A percentile compares a stretch with the other conserved stretches of the same genome.
Conservation (phyloP, 1,140 invertebrate genomes). For the Drosophila nebulosa region DNA sequence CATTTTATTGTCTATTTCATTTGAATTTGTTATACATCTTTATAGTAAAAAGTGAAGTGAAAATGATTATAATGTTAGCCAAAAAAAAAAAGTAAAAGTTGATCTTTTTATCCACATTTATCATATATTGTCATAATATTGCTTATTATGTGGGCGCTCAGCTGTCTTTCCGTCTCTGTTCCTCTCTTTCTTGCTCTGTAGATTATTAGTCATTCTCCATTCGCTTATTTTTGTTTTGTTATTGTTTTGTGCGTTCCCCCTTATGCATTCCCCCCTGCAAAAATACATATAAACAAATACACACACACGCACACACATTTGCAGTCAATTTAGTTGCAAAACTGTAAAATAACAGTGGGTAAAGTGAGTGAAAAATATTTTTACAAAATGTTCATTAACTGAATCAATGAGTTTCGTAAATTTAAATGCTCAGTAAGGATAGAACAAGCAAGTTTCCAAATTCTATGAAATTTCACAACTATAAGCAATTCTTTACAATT, state of each 20-base stretch:
- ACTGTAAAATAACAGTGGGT: not conserved
- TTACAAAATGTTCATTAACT: no score
- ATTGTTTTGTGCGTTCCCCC: constrained; percentile 36
- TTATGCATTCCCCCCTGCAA: constrained; percentile 11
- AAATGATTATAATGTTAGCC: constrained; percentile 41
- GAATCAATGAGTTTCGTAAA: not conserved
- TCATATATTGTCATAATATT: constrained; percentile 43
- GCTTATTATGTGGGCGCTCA: constrained; percentile 5
- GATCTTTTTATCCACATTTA: constrained; percentile 30
- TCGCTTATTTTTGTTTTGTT: constrained; percentile 24
- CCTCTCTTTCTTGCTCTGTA: constrained; percentile 10
- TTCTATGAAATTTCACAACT: no score
- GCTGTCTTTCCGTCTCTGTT: not conserved
- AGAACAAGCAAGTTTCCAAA: no score
- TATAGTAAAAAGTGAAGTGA: constrained; percentile 45
- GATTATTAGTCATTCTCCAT: constrained; percentile 31
- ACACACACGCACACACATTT: constrained; percentile 9
- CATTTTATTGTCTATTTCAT: constrained; percentile 55
- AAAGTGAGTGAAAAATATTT: not conserved
- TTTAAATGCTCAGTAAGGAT: no score
- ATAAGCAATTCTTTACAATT: no score
- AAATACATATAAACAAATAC: constrained; percentile 37
- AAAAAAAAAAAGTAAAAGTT: constrained; percentile 63
- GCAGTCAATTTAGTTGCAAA: not conserved
- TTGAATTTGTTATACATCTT: constrained; percentile 40